Conservation (phyloP, 2,797 vertebrate genomes). For the Nannoperca obscura region DNA sequence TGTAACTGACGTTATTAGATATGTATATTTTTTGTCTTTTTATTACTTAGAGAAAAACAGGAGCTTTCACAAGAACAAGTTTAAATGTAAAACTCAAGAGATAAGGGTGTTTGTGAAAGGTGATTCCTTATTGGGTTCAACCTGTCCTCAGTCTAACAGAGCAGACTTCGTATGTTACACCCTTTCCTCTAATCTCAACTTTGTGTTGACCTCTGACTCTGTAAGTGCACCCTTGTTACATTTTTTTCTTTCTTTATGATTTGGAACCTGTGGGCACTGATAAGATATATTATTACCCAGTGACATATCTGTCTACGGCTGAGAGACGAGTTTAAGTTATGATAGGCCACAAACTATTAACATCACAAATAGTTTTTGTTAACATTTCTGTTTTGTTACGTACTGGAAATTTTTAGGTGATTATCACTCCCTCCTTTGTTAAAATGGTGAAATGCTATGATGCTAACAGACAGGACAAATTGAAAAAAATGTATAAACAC, state of each 20-base stretch:
- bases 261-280: slow-evolving; percentile 25
- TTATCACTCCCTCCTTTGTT: not conserved
- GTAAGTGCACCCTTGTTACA: not conserved
- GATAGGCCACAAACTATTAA: too few species aligned
- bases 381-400: not conserved
- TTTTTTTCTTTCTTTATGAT: slow-evolving; percentile 21
- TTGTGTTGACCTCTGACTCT: slow-evolving; percentile 17
- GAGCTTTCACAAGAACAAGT: not conserved
- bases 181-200: slow-evolving; percentile 14
- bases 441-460: not conserved
- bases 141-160: slow-evolving; percentile 1
- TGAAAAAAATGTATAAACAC: not conserved
- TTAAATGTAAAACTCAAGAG: slow-evolving; percentile 12
- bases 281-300: slow-evolving; percentile 35
- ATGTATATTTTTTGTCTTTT: not conserved
- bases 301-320: slow-evolving; percentile 5
- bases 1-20: slow-evolving; percentile 1
- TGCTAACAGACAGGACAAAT: not conserved
- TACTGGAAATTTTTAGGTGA: not conserved
- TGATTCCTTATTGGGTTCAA: slow-evolving; percentile 6
- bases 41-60: not conserved
- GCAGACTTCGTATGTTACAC: not conserved
- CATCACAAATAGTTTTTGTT: too few species aligned
- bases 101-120: slow-evolving; percentile 22
- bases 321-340: slow-evolving; percentile 18